Evolutionary conservation across 2,888 invertebrate genomes (phyloP).

Genomic region (Synergus itoensis): DNA sequence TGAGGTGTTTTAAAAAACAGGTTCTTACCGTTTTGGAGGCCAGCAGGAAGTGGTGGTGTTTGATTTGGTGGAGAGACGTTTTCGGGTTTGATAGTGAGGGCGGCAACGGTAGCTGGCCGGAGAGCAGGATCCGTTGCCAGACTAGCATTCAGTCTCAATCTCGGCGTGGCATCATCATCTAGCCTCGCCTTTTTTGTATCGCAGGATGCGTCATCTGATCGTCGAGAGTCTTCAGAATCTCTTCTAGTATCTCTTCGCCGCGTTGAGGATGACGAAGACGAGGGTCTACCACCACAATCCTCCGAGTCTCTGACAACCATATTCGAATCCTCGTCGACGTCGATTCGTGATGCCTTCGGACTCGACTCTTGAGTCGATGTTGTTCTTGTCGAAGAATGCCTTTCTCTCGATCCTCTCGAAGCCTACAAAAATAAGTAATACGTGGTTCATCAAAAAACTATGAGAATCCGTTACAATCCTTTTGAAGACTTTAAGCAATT

Average conservation of each 20-base stretch:
- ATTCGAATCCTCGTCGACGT: slow-evolving; percentile 63
- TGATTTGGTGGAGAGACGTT: slow-evolving; percentile 70
- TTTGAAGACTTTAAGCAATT: not conserved
- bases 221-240: slow-evolving; percentile 69
- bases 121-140: slow-evolving; percentile 91
- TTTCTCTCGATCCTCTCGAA: slow-evolving; percentile 46
- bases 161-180: slow-evolving; percentile 79
- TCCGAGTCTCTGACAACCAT: slow-evolving; percentile 65
- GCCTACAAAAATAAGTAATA: slow-evolving; percentile 42
- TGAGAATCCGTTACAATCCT: no score
- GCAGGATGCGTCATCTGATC: slow-evolving; percentile 64
- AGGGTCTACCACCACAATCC: slow-evolving; percentile 59
- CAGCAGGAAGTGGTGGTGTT: slow-evolving; percentile 67
- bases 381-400: slow-evolving; percentile 55
- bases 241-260: slow-evolving; percentile 64
- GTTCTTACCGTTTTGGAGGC: slow-evolving; percentile 73
- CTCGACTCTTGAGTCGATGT: slow-evolving; percentile 66
- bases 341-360: slow-evolving; percentile 61
- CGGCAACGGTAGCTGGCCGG: slow-evolving; percentile 83
- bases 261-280: slow-evolving; percentile 59
- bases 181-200: slow-evolving; percentile 72
- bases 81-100: slow-evolving; percentile 75
- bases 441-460: not conserved
- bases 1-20: not conserved
- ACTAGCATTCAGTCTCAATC: slow-evolving; percentile 87